Evolutionary conservation across 2,797 vertebrate genomes (phyloP).

Genomic region (Bradypodion pumilum): DNA sequence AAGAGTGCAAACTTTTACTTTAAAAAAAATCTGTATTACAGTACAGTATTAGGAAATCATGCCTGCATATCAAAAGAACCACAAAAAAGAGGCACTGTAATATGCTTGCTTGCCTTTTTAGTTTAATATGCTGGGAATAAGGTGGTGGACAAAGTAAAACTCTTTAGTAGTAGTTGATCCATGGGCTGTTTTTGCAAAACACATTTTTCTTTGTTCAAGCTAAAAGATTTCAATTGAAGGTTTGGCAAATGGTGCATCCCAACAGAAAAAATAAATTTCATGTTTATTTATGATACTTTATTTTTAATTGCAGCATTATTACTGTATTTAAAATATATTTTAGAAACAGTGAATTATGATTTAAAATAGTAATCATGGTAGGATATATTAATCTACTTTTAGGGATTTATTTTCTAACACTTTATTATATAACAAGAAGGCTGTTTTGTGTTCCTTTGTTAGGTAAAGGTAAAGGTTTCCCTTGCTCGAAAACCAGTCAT

Average conservation of each 20-base stretch:
- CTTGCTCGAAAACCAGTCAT: no score
- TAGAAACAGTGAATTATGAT: not conserved
- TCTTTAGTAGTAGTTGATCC: no score
- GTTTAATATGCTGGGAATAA: not conserved
- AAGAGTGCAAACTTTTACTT: slow-evolving; percentile 53
- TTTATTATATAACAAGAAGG: not conserved
- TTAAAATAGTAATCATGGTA: not conserved
- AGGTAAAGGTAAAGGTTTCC: no score
- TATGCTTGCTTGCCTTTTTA: slow-evolving; percentile 4
- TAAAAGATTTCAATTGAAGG: not conserved
- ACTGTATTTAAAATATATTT: not conserved
- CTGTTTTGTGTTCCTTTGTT: not conserved
- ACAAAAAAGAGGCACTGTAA: not conserved
- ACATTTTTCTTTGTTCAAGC: not conserved
- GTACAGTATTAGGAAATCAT: slow-evolving; percentile 62
- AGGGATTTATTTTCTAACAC: not conserved
- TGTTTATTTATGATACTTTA: not conserved
- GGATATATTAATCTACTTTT: not conserved
- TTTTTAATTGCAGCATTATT: not conserved
- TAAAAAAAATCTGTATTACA: slow-evolving; percentile 45
- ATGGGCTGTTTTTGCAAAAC: not conserved
- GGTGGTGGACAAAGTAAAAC: not conserved
- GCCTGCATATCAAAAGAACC: slow-evolving; percentile 19
- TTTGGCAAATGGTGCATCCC: not conserved
- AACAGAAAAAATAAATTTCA: not conserved